Percentiles rank a stretch among this genome's conserved stretches.
Conservation (phyloP, 2,888 invertebrate genomes). For the Sericinus montela region DNA sequence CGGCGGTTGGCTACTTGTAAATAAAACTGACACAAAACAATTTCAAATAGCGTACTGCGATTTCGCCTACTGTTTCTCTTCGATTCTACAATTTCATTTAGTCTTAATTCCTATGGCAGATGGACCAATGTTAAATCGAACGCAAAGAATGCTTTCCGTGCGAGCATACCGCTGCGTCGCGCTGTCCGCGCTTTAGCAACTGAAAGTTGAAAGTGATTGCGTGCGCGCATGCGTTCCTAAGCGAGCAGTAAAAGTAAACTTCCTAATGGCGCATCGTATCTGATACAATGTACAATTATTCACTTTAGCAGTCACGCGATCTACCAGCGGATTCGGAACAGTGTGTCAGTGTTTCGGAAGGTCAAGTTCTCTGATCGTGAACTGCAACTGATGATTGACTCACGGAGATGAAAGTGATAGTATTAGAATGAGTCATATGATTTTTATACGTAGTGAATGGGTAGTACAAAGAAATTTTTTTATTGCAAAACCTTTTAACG, state of each 20-base stretch:
- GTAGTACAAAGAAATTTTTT: no score
- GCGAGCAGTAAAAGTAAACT: conserved; percentile 21
- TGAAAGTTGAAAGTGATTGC: conserved; percentile 21
- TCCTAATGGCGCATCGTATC: conserved; percentile 17
- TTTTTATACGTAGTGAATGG: no score
- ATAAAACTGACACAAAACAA: no score
- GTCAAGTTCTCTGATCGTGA: conserved; percentile 13
- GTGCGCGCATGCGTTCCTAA: conserved; percentile 16
- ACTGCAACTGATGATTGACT: neutral
- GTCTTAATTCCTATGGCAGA: neutral
- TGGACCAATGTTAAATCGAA: conserved; percentile 1
- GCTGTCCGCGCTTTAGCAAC: neutral
- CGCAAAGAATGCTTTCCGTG: conserved; percentile 11
- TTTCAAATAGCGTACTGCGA: neutral
- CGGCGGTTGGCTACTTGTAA: no score
- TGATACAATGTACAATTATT: conserved; percentile 14
- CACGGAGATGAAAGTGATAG: neutral
- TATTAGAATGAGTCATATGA: no score
- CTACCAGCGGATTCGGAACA: conserved; percentile 12
- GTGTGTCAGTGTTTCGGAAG: conserved; percentile 18
- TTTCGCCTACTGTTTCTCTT: neutral
- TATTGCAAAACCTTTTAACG: no score
- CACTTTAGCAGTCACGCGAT: conserved; percentile 15
- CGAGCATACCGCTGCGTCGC: conserved; percentile 2
- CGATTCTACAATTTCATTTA: neutral